Conservation (phyloP, 2,888 invertebrate genomes). For the Mythimna lalbum region DNA sequence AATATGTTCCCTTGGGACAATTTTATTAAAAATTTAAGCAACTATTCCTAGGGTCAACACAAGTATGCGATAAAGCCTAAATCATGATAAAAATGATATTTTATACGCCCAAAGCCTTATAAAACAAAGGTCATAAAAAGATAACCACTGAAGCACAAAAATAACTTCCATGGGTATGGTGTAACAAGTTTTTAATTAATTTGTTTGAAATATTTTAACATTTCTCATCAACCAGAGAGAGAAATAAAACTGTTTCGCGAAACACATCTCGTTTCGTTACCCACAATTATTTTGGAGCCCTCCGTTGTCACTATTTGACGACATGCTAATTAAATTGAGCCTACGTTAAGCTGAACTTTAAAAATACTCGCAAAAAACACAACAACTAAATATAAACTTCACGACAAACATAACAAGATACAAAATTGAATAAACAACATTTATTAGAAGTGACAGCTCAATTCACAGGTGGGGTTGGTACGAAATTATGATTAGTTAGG, state of each 20-base stretch:
- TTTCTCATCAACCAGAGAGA: not conserved
- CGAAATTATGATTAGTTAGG: slow-evolving; percentile 61
- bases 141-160: not conserved
- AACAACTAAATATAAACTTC: slow-evolving; percentile 27
- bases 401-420: slow-evolving; percentile 33
- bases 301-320: slow-evolving; percentile 27
- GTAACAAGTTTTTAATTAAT: not conserved
- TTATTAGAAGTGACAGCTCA: slow-evolving; percentile 51
- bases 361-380: slow-evolving; percentile 18
- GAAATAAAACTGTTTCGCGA: not conserved
- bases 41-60: too few species aligned
- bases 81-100: too few species aligned
- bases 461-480: slow-evolving; percentile 59
- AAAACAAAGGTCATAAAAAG: not conserved
- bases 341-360: not conserved
- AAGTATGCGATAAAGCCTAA: too few species aligned
- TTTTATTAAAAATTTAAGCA: too few species aligned
- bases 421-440: slow-evolving; percentile 46
- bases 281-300: slow-evolving; percentile 19
- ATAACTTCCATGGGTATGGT: not conserved
- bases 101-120: too few species aligned
- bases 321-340: slow-evolving; percentile 34
- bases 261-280: slow-evolving; percentile 34
- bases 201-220: not conserved
- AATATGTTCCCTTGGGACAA: too few species aligned